These are phyloP conservation scores for Pheosia tremula DNA, from an alignment of 2,888 invertebrate genomes.

Conservation along the genomic window DNA sequence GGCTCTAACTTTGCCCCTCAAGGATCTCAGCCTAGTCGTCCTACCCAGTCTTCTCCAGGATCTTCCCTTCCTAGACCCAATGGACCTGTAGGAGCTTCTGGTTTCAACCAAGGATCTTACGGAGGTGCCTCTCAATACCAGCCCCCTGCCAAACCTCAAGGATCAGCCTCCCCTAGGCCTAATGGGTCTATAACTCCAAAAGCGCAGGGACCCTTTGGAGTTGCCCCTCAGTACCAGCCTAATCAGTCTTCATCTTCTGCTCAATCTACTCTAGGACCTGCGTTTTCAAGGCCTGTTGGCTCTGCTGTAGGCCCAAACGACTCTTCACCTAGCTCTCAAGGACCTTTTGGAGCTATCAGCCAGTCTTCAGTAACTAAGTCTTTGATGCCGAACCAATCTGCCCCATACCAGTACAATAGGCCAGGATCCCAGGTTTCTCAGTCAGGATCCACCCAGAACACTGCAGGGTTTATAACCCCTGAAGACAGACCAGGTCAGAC, in stretches of 20 bases:
- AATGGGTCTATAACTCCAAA: conserved; percentile 4
- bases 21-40: conserved; percentile 3
- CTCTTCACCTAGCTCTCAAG: neutral
- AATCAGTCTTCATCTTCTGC: neutral
- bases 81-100: neutral
- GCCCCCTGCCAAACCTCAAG: neutral
- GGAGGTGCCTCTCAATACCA: conserved; percentile 20
- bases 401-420: conserved; percentile 51
- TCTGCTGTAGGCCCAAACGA: neutral
- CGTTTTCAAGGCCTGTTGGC: neutral
- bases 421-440: conserved; percentile 25
- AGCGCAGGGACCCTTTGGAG: conserved; percentile 20
- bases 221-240: conserved; percentile 5
- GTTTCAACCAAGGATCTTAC: neutral
- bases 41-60: conserved; percentile 7
- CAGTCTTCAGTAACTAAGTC: conserved; percentile 22
- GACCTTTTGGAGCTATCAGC: conserved; percentile 13
- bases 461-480: conserved; percentile 13
- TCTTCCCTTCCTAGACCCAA: neutral
- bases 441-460: neutral
- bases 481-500: conserved; percentile 36
- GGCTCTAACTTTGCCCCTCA: neutral
- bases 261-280: neutral
- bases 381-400: conserved; percentile 36
- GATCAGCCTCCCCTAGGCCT: conserved; percentile 12